These are phyloP conservation scores for Drosophila saltans DNA, from an alignment of 1,140 invertebrate genomes.

Conservation along the genomic window DNA sequence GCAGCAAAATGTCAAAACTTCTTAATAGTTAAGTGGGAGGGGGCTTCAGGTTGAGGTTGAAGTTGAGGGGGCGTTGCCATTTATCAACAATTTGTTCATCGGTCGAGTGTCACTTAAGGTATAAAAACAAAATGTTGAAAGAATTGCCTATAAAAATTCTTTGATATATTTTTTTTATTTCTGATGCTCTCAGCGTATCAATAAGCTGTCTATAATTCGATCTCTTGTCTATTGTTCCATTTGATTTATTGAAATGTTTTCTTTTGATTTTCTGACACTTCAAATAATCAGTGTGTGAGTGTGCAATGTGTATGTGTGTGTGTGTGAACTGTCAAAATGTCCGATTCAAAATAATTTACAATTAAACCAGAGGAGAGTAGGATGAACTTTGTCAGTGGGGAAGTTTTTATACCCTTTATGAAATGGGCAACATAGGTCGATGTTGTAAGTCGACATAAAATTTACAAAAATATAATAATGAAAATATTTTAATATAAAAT, in stretches of 20 bases:
- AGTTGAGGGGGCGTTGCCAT: conserved; percentile 52
- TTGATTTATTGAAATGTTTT: conserved; percentile 72
- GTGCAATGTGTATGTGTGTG: conserved; percentile 10
- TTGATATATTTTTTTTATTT: background rate
- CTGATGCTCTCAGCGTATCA: conserved; percentile 33
- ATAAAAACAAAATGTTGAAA: conserved; percentile 30
- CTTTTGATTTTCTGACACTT: conserved; percentile 57
- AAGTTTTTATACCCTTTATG: background rate
- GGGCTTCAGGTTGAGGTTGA: conserved; percentile 20
- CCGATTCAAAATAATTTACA: conserved; percentile 12
- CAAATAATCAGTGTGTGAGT: conserved; percentile 26
- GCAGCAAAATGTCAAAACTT: conserved; percentile 59
- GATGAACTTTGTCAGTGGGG: background rate
- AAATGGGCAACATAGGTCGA: no score
- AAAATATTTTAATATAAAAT: no score
- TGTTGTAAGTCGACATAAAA: no score
- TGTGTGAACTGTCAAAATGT: conserved; percentile 34
- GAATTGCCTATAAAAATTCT: conserved; percentile 29
- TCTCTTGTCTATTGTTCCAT: conserved; percentile 42
- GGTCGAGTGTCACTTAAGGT: conserved; percentile 31
- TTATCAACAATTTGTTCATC: conserved; percentile 31
- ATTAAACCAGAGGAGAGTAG: background rate
- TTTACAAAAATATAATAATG: no score
- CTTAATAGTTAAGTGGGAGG: background rate
- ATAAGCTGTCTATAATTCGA: conserved; percentile 50